Evolutionary conservation across 1,140 invertebrate species (phyloP).

Genomic region (Bombus sibiricus): DNA sequence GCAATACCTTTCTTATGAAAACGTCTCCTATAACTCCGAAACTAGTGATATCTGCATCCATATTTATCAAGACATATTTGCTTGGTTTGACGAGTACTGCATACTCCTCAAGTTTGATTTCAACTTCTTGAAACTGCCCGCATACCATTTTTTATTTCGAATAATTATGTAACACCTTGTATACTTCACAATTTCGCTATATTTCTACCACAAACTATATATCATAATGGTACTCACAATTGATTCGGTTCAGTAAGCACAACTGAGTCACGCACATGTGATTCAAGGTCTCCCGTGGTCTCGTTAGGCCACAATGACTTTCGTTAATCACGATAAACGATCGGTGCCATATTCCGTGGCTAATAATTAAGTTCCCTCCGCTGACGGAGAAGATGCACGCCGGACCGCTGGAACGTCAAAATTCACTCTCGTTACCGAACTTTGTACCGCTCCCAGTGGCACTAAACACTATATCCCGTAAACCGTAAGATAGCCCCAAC

Average conservation of each 20-base stretch:
- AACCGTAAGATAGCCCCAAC: constrained; percentile 42
- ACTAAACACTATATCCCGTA: constrained; percentile 49
- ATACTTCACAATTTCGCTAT: too few relatives aligned
- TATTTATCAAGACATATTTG: too few relatives aligned
- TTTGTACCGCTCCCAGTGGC: constrained; percentile 41
- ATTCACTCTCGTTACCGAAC: constrained; percentile 57
- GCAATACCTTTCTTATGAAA: too few relatives aligned
- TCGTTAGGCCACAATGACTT: constrained; percentile 20
- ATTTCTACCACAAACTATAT: neutral
- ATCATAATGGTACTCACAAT: neutral
- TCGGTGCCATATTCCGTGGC: constrained; percentile 27
- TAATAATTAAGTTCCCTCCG: constrained; percentile 13
- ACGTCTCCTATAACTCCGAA: too few relatives aligned
- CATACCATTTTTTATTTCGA: too few relatives aligned
- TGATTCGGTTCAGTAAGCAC: neutral
- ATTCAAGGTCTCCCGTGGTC: constrained; percentile 4
- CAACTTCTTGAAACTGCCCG: too few relatives aligned
- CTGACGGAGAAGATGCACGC: constrained; percentile 1
- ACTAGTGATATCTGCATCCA: too few relatives aligned
- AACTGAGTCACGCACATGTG: constrained; percentile 23
- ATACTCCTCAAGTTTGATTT: too few relatives aligned
- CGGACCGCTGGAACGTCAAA: constrained; percentile 15
- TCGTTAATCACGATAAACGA: constrained; percentile 23
- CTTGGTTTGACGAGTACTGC: too few relatives aligned
- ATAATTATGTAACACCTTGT: too few relatives aligned